Conservation (phyloP, 2,797 vertebrate genomes). For the Neosilurus mollespiculum region DNA sequence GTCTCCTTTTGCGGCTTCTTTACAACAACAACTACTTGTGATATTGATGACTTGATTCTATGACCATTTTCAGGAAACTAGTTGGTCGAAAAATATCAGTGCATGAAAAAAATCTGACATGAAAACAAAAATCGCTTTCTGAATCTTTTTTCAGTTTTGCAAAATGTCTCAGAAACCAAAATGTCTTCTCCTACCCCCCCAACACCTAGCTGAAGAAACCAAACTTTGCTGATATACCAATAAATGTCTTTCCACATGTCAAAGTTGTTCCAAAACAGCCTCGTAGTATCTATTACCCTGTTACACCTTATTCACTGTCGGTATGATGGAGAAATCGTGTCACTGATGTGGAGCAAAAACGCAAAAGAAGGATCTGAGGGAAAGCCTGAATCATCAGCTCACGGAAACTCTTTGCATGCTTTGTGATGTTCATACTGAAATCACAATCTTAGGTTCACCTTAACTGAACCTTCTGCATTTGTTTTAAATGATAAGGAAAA, state of each 20-base stretch:
- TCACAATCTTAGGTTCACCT: neutral
- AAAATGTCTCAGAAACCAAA: neutral
- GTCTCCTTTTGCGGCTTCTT: too few relatives aligned
- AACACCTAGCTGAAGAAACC: neutral
- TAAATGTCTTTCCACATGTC: neutral
- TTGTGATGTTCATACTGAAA: slow-evolving; percentile 23
- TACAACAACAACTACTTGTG: neutral
- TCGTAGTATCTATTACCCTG: neutral
- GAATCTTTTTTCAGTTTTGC: neutral
- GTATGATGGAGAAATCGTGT: slow-evolving; percentile 38
- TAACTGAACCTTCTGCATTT: neutral
- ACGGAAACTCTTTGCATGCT: neutral
- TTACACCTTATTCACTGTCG: slow-evolving; percentile 1
- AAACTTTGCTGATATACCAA: neutral
- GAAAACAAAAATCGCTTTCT: neutral
- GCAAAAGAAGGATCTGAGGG: slow-evolving; percentile 35
- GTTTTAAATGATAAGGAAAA: neutral
- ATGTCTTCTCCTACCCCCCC: too few relatives aligned
- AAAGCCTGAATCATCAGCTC: slow-evolving; percentile 51
- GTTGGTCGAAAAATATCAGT: neutral
- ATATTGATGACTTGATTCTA: neutral
- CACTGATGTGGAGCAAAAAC: slow-evolving; percentile 28
- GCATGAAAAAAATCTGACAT: neutral
- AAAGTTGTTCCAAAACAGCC: slow-evolving; percentile 11
- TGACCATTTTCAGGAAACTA: neutral